These are phyloP conservation scores for Osmerus mordax DNA, from an alignment of 2,113 vertebrate species.

Conservation along the genomic window DNA sequence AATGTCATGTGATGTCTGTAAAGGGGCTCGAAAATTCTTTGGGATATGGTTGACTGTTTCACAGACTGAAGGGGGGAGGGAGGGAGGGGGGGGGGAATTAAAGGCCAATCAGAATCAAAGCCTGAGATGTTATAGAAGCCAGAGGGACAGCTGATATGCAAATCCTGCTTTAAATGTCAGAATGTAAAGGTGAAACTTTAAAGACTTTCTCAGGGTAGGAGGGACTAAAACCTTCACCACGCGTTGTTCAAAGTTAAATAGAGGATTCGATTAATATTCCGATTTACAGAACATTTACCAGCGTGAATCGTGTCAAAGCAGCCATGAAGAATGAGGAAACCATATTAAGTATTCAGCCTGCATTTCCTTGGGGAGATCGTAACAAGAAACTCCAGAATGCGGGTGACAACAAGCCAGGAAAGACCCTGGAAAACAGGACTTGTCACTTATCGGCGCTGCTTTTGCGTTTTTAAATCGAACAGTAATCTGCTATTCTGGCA, in stretches of 20 bases:
- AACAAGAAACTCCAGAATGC: no score
- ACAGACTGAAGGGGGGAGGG: background rate
- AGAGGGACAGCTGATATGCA: constrained; percentile 41
- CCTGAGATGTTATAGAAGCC: constrained; percentile 38
- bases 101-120: constrained; percentile 50
- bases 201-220: constrained; percentile 37
- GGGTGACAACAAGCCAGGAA: no score
- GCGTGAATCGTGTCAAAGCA: no score
- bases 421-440: no score
- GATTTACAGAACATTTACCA: background rate
- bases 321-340: no score
- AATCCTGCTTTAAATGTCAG: constrained; percentile 55
- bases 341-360: no score
- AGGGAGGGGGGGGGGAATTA: constrained; percentile 26
- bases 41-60: background rate
- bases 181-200: constrained; percentile 55
- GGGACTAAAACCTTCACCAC: constrained; percentile 40
- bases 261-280: background rate
- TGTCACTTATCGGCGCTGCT: background rate
- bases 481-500: background rate
- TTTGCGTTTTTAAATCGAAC: background rate
- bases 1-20: background rate
- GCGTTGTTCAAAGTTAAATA: constrained; percentile 37
- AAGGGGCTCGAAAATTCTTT: background rate
- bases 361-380: no score